These are phyloP conservation scores for Papilio glaucus DNA, from an alignment of 1,140 invertebrate genomes.

Conservation along the genomic window DNA sequence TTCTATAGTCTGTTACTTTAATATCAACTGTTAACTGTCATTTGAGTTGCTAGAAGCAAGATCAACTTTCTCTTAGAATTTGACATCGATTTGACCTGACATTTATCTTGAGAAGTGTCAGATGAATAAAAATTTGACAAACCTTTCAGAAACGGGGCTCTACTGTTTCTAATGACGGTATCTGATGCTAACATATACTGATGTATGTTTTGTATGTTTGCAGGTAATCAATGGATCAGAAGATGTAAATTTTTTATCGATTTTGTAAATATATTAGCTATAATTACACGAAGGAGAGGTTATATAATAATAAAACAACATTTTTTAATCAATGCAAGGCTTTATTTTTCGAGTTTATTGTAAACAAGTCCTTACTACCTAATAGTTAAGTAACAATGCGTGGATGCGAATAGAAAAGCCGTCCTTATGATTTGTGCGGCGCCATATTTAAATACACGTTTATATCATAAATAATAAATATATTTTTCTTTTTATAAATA, in stretches of 20 bases:
- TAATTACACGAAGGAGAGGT: slow-evolving; percentile 11
- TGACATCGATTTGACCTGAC: too few relatives aligned
- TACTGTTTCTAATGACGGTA: too few relatives aligned
- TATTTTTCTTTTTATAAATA: slow-evolving; percentile 40
- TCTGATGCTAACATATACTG: too few relatives aligned
- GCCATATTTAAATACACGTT: slow-evolving; percentile 62
- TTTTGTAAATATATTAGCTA: slow-evolving; percentile 36
- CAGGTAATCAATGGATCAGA: slow-evolving; percentile 13
- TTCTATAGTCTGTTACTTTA: too few relatives aligned
- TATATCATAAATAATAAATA: slow-evolving; percentile 66
- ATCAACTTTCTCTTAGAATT: too few relatives aligned
- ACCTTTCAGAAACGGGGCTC: too few relatives aligned
- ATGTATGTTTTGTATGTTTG: background rate
- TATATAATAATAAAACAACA: slow-evolving; percentile 58
- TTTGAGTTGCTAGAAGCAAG: too few relatives aligned
- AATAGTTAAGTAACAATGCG: slow-evolving; percentile 80
- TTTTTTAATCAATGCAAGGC: slow-evolving; percentile 73
- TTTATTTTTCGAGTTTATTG: slow-evolving; percentile 72
- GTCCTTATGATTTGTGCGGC: slow-evolving; percentile 62
- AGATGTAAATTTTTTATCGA: background rate
- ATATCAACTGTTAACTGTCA: too few relatives aligned
- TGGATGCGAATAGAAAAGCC: slow-evolving; percentile 69
- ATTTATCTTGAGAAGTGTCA: too few relatives aligned
- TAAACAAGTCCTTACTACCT: slow-evolving; percentile 75
- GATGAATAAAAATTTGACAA: too few relatives aligned